Evolutionary conservation across 1,140 invertebrate genomes (phyloP).

Genomic region (Diprion similis): DNA sequence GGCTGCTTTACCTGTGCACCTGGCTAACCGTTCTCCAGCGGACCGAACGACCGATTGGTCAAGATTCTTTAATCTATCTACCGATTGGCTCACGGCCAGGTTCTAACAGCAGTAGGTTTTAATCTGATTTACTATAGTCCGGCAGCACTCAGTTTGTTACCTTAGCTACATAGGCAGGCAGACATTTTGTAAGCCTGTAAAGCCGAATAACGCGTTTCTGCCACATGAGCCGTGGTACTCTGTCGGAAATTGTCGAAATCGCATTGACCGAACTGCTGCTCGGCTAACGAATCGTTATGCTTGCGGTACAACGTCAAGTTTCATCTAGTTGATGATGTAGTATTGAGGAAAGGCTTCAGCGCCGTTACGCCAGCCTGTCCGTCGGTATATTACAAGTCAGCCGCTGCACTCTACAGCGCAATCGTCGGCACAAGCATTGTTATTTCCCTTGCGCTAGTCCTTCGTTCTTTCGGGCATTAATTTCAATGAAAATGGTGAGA

Average conservation of each 20-base stretch:
- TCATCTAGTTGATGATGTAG: neutral
- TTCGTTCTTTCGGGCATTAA: neutral
- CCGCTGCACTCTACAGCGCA: neutral
- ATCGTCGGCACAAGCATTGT: neutral
- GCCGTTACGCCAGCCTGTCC: neutral
- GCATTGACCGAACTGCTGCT: constrained; percentile 10
- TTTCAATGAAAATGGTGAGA: neutral
- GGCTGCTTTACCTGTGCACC: constrained; percentile 46
- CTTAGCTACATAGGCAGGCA: constrained; percentile 49
- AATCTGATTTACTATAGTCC: constrained; percentile 57
- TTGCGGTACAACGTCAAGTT: neutral
- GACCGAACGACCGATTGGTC: constrained; percentile 38
- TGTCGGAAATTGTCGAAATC: constrained; percentile 12
- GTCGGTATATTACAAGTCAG: neutral
- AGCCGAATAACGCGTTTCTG: constrained; percentile 6
- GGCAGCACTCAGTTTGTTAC: constrained; percentile 55
- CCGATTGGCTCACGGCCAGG: constrained; percentile 40
- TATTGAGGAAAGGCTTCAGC: neutral
- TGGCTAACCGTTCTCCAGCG: constrained; percentile 46
- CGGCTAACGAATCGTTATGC: neutral
- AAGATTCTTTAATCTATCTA: constrained; percentile 19
- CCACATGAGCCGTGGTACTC: neutral
- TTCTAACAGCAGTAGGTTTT: constrained; percentile 43
- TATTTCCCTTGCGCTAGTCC: neutral
- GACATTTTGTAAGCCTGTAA: constrained; percentile 28